Conservation (phyloP, 2,797 vertebrate genomes). For the Tiaroga cobitis region DNA sequence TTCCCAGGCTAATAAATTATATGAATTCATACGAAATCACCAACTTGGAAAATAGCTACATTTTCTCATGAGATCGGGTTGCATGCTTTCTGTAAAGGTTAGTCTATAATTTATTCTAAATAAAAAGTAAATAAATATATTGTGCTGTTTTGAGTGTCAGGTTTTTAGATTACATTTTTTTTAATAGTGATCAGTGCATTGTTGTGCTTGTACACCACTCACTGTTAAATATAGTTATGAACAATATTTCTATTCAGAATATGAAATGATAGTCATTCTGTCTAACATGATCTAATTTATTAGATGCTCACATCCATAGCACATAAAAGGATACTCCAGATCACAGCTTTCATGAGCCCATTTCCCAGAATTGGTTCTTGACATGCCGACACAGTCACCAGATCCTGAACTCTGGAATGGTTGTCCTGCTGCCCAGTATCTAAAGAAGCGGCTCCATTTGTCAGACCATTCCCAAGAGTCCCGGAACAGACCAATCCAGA, state of each 20-base stretch:
- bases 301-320: constrained; percentile 46
- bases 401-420: constrained; percentile 1
- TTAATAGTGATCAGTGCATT: not conserved
- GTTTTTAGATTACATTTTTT: not conserved
- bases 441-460: constrained; percentile 16
- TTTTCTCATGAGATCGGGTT: no score
- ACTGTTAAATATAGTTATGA: not conserved
- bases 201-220: not conserved
- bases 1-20: no score
- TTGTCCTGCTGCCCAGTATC: constrained; percentile 43
- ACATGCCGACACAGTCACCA: constrained; percentile 33
- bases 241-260: not conserved
- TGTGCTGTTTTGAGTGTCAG: not conserved
- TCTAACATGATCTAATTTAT: not conserved
- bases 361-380: constrained; percentile 8
- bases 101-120: no score
- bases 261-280: not conserved
- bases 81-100: no score
- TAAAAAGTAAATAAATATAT: no score
- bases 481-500: constrained; percentile 34
- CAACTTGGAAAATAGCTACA: no score
- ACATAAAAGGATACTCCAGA: constrained; percentile 16
- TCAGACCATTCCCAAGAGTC: constrained; percentile 52
- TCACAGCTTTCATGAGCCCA: constrained; percentile 13
- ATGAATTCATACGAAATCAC: no score